Base-by-base conservation (phyloP, 2,888 invertebrate genomes). In the Miltochrista miniata region DNA sequence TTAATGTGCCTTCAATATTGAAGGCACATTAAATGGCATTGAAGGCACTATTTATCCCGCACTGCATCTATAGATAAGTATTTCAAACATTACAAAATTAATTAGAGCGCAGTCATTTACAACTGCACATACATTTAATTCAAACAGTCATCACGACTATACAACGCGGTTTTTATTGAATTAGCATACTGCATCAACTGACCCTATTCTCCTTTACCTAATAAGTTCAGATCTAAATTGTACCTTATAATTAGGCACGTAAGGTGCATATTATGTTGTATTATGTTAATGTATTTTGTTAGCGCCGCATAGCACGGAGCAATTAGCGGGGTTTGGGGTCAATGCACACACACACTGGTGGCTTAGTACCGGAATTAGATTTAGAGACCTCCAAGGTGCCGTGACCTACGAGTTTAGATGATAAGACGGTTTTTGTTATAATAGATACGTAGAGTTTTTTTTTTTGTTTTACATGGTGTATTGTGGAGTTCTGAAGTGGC, bases 141-240 rank as follows among this genome's bases (percentile, higher is more conserved):
- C 11, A 38, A 34, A 43, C 43, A 46, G 29, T 30, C 36, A 38
- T 36, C 36, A 36, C 18, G 24, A 63, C 55, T 50, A 51, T 49
- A 61, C 56, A 60, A 51, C 59, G 50, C 50, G 59, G 59, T 72
- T 80, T 80, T 83, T 76, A 83, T 83, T 76, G 69, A 81, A 83
- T 83, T 81, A 83, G 70, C 80, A 74, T 75, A 70, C 64, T 77
- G 77, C 78, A 80, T 68, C 60, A 58, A 56, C 63, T 78, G 80
- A 74, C 83, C 82, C 66, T 68, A 70, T 75, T 82, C 48, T 29
- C 34, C 24, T 8, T 15, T 37, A 51, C 54, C 51, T 61, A 12
- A 47, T 34, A 51, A n/a, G 44, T 11, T 47, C 37, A 18, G 3
- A 39, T 29, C 1, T 35, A 8, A 1, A 8, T 8, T 10, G 2